These are phyloP conservation scores for Ceratitis capitata DNA, from an alignment of 1,140 invertebrate genomes.

Conservation along the genomic window DNA sequence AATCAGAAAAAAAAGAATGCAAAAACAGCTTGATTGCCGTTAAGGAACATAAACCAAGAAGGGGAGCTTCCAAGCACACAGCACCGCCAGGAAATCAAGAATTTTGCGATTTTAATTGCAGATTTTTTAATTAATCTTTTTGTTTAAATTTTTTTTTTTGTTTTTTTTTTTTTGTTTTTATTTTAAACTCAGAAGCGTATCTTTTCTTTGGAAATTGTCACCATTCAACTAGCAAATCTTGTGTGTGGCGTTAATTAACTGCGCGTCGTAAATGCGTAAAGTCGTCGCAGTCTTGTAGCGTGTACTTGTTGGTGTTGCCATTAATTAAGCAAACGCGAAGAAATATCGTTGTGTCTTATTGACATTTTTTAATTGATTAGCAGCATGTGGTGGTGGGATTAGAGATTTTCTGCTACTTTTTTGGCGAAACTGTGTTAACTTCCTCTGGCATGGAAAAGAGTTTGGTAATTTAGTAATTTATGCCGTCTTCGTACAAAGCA, in stretches of 20 bases:
- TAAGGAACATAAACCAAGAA: neutral
- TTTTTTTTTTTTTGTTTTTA: neutral
- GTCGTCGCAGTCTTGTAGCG: neutral
- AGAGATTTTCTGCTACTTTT: neutral
- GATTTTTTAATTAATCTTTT: neutral
- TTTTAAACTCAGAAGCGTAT: neutral
- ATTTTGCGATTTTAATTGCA: neutral
- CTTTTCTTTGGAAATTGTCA: neutral
- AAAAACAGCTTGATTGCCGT: neutral
- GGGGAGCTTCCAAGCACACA: neutral
- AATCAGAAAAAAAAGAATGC: neutral
- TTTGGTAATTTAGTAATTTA: too few relatives aligned
- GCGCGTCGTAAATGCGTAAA: neutral
- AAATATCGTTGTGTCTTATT: neutral
- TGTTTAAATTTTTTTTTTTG: too few relatives aligned
- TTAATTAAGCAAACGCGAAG: conserved; percentile 4
- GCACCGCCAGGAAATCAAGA: neutral
- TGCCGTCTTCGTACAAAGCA: too few relatives aligned
- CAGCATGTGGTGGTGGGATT: neutral
- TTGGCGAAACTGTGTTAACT: too few relatives aligned
- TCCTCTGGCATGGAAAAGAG: too few relatives aligned
- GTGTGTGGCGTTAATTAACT: conserved; percentile 22
- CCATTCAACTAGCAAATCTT: neutral
- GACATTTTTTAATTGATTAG: conserved; percentile 32
- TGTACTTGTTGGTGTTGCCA: neutral